phyloP scores from a whole-genome alignment of 2,888 invertebrate genomes.

The Eueremaeus valkanovi region DNA sequence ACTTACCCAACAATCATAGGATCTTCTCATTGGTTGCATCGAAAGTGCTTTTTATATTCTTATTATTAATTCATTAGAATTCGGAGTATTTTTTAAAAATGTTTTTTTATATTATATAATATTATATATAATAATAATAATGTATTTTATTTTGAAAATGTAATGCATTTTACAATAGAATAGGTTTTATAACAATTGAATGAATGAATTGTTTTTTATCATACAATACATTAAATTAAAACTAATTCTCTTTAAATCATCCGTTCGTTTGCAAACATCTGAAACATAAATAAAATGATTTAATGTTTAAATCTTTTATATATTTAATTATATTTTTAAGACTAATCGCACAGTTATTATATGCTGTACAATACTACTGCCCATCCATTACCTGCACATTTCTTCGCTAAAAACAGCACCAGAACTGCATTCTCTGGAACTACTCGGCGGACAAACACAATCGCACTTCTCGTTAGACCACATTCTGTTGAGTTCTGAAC shows the following conservation, averaged over 20 bases:
- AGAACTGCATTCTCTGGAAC: constrained; percentile 19
- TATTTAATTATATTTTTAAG: neutral
- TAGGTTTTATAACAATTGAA: no score
- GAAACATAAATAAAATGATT: neutral
- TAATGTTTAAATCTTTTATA: no score
- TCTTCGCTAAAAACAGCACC: constrained; percentile 21
- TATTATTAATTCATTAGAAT: no score
- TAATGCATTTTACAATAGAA: no score
- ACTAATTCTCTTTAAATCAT: neutral
- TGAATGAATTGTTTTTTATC: neutral
- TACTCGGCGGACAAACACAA: constrained; percentile 32
- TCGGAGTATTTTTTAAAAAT: no score
- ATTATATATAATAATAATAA: no score
- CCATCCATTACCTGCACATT: constrained; percentile 25
- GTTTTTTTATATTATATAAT: no score
- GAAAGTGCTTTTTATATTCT: neutral
- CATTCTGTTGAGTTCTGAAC: neutral
- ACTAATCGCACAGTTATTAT: neutral
- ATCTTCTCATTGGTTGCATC: neutral
- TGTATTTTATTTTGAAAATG: no score
- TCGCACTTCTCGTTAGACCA: constrained; percentile 25
- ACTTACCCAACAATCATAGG: constrained; percentile 14
- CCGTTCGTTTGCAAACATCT: neutral
- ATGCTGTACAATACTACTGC: no score
- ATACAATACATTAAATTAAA: neutral